phyloP scores from a whole-genome alignment of 2,797 vertebrate species.

The Macropus fuliginosus region DNA sequence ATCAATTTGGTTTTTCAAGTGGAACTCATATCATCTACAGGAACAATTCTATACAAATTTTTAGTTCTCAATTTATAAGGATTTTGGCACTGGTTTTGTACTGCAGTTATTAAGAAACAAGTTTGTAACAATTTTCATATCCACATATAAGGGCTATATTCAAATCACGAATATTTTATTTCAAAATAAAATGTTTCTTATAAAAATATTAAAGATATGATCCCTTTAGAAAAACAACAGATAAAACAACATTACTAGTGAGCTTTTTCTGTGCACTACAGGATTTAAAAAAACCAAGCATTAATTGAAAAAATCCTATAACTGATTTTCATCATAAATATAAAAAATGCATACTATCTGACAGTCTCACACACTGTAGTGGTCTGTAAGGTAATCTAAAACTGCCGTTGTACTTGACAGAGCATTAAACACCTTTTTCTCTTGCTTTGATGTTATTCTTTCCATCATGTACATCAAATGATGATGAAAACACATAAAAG shows the following conservation, averaged over 20 bases:
- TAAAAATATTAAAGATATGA: conserved; percentile 75
- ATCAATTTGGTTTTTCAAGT: conserved; percentile 45
- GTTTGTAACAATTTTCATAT: conserved; percentile 49
- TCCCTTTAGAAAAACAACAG: conserved; percentile 47
- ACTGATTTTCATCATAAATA: conserved; percentile 31
- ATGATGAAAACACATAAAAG: conserved; percentile 97
- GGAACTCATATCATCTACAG: conserved; percentile 46
- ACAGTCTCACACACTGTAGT: conserved; percentile 86
- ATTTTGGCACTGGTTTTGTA: conserved; percentile 51
- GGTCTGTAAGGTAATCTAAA: conserved; percentile 93
- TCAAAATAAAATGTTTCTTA: conserved; percentile 65
- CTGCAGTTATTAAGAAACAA: conserved; percentile 45
- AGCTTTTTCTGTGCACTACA: conserved; percentile 12
- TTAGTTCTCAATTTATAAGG: conserved; percentile 58
- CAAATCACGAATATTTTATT: conserved; percentile 58
- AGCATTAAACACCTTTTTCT: conserved; percentile 95
- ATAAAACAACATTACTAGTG: conserved; percentile 10
- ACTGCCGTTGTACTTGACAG: conserved; percentile 95
- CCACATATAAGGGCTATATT: conserved; percentile 34
- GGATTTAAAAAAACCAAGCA: conserved; percentile 36
- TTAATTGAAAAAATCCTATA: conserved; percentile 53
- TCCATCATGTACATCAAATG: conserved; percentile 99
- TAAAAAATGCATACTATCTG: neutral
- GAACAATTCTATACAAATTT: conserved; percentile 57
- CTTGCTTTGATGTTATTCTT: conserved; percentile 94